These are phyloP conservation scores for Lamellibrachia luymesi DNA, from an alignment of 1,140 invertebrate genomes.

Conservation along the genomic window DNA sequence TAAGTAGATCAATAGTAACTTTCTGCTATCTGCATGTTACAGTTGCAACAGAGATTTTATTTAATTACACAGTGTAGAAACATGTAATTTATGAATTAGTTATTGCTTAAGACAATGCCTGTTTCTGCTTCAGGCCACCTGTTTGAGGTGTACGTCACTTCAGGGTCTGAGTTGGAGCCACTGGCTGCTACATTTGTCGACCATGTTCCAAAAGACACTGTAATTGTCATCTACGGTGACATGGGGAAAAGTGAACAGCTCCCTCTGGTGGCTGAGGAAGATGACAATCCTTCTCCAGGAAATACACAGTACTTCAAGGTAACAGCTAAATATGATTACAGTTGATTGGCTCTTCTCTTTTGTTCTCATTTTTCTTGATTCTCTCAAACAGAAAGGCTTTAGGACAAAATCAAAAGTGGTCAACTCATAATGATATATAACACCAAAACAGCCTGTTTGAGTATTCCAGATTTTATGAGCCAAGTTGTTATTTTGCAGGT, in stretches of 20 bases:
- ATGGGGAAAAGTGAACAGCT: slow-evolving; percentile 1
- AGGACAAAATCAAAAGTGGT: too few relatives aligned
- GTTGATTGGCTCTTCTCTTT: neutral
- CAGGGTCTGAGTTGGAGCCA: neutral
- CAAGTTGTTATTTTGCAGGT: slow-evolving; percentile 4
- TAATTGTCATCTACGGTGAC: slow-evolving; percentile 2
- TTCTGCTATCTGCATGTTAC: too few relatives aligned
- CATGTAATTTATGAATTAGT: too few relatives aligned
- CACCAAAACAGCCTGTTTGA: too few relatives aligned
- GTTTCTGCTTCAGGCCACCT: neutral
- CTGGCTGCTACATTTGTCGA: neutral
- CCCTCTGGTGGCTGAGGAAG: neutral
- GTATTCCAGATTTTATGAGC: neutral
- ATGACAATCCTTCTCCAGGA: neutral
- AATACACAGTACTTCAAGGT: neutral
- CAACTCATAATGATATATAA: too few relatives aligned
- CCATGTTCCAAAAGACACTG: neutral
- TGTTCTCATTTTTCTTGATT: too few relatives aligned
- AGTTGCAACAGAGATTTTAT: too few relatives aligned
- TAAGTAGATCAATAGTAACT: too few relatives aligned
- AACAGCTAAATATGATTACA: neutral
- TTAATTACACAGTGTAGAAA: too few relatives aligned
- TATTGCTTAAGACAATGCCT: too few relatives aligned
- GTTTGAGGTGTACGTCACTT: neutral
- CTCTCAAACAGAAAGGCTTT: too few relatives aligned